Conservation (phyloP, 2,888 invertebrate species). For the Mylabris sibirica region DNA sequence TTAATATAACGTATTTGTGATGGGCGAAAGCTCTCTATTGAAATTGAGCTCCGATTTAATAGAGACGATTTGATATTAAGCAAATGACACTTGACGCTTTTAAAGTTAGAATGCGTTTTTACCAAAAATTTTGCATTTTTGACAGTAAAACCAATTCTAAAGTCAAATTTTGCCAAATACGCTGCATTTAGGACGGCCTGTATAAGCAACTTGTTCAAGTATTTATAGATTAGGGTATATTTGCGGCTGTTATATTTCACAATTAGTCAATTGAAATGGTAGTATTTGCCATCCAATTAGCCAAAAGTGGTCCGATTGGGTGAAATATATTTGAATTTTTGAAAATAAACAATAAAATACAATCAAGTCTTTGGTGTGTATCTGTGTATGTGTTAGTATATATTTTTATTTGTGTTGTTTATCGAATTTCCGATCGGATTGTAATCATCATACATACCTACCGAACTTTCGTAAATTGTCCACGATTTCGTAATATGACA, state of each 20-base stretch:
- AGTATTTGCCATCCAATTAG: constrained; percentile 42
- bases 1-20: too few relatives aligned
- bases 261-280: constrained; percentile 47
- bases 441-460: too few relatives aligned
- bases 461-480: constrained; percentile 6
- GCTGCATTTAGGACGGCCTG: background rate
- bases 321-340: constrained; percentile 26
- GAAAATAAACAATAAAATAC: constrained; percentile 19
- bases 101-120: too few relatives aligned
- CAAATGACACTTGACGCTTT: too few relatives aligned
- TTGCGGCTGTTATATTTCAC: constrained; percentile 45
- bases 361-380: constrained; percentile 12
- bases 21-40: too few relatives aligned
- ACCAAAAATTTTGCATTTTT: too few relatives aligned
- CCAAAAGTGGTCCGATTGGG: constrained; percentile 16
- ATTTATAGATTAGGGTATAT: constrained; percentile 38
- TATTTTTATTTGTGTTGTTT: background rate
- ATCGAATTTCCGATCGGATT: background rate
- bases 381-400: too few relatives aligned
- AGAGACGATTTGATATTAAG: too few relatives aligned
- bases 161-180: constrained; percentile 32
- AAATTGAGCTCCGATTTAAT: too few relatives aligned
- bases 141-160: too few relatives aligned
- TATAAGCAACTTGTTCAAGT: background rate
- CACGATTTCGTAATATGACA: constrained; percentile 27